These are phyloP conservation scores for Drosophila equinoxialis DNA, from an alignment of 1,140 invertebrate genomes.

Conservation along the genomic window DNA sequence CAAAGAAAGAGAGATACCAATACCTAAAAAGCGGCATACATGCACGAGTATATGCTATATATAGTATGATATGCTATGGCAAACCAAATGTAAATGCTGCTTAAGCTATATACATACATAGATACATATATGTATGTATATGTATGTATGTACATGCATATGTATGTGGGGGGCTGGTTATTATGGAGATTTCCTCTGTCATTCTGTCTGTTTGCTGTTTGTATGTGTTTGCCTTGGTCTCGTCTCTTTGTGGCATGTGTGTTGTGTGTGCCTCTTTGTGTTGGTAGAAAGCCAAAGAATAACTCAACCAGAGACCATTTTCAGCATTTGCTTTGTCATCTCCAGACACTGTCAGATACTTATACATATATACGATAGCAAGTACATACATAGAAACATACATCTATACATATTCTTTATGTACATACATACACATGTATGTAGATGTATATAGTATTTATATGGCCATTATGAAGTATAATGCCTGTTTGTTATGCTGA, in stretches of 20 bases:
- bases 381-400: constrained; percentile 1
- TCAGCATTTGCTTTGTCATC: constrained; percentile 67
- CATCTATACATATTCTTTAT: constrained; percentile 20
- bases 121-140: background rate
- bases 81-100: constrained; percentile 21
- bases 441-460: constrained; percentile 35
- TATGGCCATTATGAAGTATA: constrained; percentile 59
- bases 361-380: background rate
- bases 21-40: constrained; percentile 11
- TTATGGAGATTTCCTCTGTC: constrained; percentile 60
- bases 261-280: constrained; percentile 37
- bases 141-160: background rate
- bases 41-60: constrained; percentile 28
- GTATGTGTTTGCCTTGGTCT: constrained; percentile 48
- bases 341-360: constrained; percentile 9
- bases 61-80: constrained; percentile 29
- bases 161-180: constrained; percentile 45
- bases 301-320: constrained; percentile 59
- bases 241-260: constrained; percentile 43
- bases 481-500: constrained; percentile 69
- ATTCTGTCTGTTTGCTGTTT: constrained; percentile 44
- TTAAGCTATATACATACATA: background rate
- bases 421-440: constrained; percentile 6
- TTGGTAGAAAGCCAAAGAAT: constrained; percentile 64
- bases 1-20: background rate